Evolutionary conservation across 2,113 vertebrate species (phyloP), one percentile per base, ranked within the genome.

Genomic region (Epinephelus fuscoguttatus): DNA sequence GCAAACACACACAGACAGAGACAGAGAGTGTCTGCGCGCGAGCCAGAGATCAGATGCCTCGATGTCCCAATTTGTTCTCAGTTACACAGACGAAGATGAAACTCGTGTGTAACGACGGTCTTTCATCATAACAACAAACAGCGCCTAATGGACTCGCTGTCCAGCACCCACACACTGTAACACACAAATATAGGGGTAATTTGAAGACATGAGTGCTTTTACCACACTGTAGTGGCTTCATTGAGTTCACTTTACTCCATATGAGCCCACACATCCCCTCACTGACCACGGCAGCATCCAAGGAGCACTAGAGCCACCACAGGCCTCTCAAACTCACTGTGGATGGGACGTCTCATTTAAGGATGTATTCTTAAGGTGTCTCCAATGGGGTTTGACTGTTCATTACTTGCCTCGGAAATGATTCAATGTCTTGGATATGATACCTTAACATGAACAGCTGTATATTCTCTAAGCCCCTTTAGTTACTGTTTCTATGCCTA

Each of bases 141-240:
- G 33, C 21, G 19, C 9, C 88, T 91, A 89, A 93, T 91, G 89
- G 84, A 86, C 85, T 82, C 59, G 1, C 71, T 75, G 69, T 42
- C 78, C 74, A 17, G 63, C n/a, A 49, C 81, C 49, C 59, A 57
- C 88, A 49, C 49, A 45, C 37, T 56, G 0, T 23, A 45, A 78
- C 53, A 50, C 77, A 21, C 67, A 50, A 21, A 53, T 12, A 37
- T 69, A 13, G 25, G 47, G 64, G 73, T 85, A 74, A 89, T 91
- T 81, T 80, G 75, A 68, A 75, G 71, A 79, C 66, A 86, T 88
- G 90, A 91, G 84, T 79, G 84, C 82, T 87, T 90, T 92, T 66
- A 81, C 83, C 77, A 71, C 82, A 76, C 47, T 75, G 45, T n/a
- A 63, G 42, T 84, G 82, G 64, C 67, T 83, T 78, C 69, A 79